Base-by-base conservation (phyloP, 64 coral and sea anemone species). In the Porites lutea region DNA sequence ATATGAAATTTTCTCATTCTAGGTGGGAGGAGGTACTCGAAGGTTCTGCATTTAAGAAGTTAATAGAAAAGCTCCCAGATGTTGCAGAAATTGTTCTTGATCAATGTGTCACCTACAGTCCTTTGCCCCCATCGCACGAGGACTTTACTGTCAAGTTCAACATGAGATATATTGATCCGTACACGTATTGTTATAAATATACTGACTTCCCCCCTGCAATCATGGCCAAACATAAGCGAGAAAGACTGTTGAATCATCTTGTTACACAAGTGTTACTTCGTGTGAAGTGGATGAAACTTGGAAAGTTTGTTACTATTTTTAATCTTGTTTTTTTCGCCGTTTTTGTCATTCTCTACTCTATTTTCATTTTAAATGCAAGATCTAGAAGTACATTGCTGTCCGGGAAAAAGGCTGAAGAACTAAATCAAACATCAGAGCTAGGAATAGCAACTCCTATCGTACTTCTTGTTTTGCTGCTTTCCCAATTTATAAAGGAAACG, bases 21-120 rank as follows among this genome's bases (percentile, higher is more conserved):
- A 84, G 93, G 20, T 92, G 92, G 23, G 65, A 97, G 75, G 71
- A 91, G 20, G 92, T 90, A 19, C 58, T 97, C 4, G 55, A 91
- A 5, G 15, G 62, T 0, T 88, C 66, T 2, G 71, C 95, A 69
- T 71, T 89, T 13, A 82, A 74, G 81, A 73, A 75, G 48, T 62
- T 97, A 48, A 97, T 97, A 43, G 82, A 94, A 87, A 88, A 90
- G 16, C 92, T 97, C 13, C 95, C 95, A 6, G 70, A 82, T 44
- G 88, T 97, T 5, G 95, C 95, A 21, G 65, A 97, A 80, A 63
- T 88, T 69, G 92, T 90, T 71, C 58, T 97, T 15, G 81, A 97
- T 45, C 59, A 87, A 2, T 91, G 92, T 11, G 80, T 94, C 52
- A 78, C 52, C 9, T 48, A 70, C 27, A 91, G 79, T 59, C 2